Percentiles rank a stretch among this genome's conserved stretches.
phyloP scores from a whole-genome alignment of 2,888 invertebrate species.

The Eilema griseolum region DNA sequence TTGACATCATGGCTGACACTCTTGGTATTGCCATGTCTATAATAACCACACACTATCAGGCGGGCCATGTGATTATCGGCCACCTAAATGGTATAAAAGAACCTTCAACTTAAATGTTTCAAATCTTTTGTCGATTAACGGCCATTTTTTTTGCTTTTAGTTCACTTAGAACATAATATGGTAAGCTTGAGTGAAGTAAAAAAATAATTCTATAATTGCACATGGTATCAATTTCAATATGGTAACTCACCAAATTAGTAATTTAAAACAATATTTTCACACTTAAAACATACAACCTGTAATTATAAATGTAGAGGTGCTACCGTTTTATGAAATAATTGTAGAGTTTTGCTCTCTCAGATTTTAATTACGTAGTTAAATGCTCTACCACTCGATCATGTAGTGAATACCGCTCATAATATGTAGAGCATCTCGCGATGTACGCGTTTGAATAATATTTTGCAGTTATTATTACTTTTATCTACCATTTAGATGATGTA shows the following conservation, averaged over 20 bases:
- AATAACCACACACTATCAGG: too few species aligned
- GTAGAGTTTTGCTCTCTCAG: slow-evolving; percentile 4
- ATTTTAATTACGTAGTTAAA: slow-evolving; percentile 10
- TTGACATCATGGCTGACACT: too few species aligned
- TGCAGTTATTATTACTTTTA: slow-evolving; percentile 6
- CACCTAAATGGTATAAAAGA: too few species aligned
- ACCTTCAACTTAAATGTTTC: too few species aligned
- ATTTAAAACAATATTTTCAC: slow-evolving; percentile 4
- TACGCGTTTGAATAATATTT: background rate
- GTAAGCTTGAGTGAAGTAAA: background rate
- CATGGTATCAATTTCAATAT: slow-evolving; percentile 4
- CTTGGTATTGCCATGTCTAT: too few species aligned
- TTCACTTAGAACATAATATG: background rate
- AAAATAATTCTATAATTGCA: background rate
- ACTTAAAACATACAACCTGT: background rate
- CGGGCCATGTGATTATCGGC: too few species aligned
- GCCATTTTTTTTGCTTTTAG: too few species aligned
- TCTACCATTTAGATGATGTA: background rate
- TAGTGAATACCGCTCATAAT: slow-evolving; percentile 11
- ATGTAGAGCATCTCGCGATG: slow-evolving; percentile 2
- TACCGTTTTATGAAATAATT: slow-evolving; percentile 18
- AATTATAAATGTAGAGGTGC: background rate
- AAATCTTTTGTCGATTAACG: background rate
- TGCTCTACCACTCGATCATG: slow-evolving; percentile 6
- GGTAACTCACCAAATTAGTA: slow-evolving; percentile 4